Evolutionary conservation across 2,113 vertebrate genomes (phyloP), one percentile per base, ranked within the genome.

Genomic region (Lucifuga dentata): DNA sequence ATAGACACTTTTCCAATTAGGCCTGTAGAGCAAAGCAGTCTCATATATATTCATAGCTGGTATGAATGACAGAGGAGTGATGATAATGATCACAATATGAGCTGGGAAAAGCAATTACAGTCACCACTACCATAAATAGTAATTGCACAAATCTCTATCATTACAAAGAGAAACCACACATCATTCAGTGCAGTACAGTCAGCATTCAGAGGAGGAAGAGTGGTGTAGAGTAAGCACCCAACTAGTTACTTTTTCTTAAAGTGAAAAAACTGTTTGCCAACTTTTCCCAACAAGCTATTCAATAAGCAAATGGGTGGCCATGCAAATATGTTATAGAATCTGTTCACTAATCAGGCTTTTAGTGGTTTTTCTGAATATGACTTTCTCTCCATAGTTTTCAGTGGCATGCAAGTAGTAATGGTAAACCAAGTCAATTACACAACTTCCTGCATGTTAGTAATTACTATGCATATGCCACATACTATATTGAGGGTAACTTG

Each of bases 11-110:
- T 89, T 88, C 74, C 69, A 79, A 81, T 83, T 84, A 84, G 80
- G 38, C 39, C 21, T 60, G 60, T 60, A 73, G 68, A 72, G 58
- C 44, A 41, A 26, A 80, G 38, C 55, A 60, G 43, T 68, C 68
- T 86, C 64, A 76, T 86, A 78, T 83, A 84, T 88, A 90, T 92
- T 84, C 86, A 88, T 83, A 76, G 78, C 81, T 63, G 69, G 65
- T 78, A 75, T 75, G 83, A 90, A 87, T 82, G 83, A 85, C 77
- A 83, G 71, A 75, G 80, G 68, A 85, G 59, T 74, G 73, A 86
- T 81, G 83, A 88, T 90, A 76, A 87, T 86, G 76, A 86, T 83
- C 75, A 69, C 48, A 49, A 84, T 87, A 81, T 84, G 73, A 85
- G 80, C 83, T 60, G 65, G 75, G 84, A 79, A 85, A 88, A 84